Evolutionary conservation across 2,888 invertebrate species (phyloP), one percentile per base, ranked within the genome.

Genomic region (Scaptomyza flava): DNA sequence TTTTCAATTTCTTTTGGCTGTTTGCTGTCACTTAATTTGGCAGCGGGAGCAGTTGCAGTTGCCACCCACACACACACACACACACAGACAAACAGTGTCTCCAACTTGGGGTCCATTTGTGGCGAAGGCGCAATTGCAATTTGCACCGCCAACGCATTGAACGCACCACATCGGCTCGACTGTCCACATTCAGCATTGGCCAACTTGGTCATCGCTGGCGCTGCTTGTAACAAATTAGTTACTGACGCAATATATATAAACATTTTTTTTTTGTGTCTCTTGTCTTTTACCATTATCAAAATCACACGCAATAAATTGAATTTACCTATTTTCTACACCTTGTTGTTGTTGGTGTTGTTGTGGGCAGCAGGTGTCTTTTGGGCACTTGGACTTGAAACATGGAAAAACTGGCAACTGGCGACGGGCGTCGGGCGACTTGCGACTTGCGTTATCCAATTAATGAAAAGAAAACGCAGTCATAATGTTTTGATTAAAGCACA

Each of bases 271-370:
- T 9, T 48, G 1, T 33, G 62, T 73, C 60, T 72, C 58, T 79
- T 77, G 72, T 75, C 75, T 77, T 71, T 72, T 75, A 66, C 75
- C 81, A 71, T 81, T 85, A 83, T 84, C 83, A 75, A 84, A 84
- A 86, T 86, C 84, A 84, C 84, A 84, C 84, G 84, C 84, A 86
- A 84, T 84, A 86, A 84, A 84, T 83, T 81, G 64, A 74, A 82
- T 83, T 83, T 77, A 71, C 6, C 12, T 34, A 27, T 27, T 27
- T 27, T 27, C 27, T 27, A 27, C 27, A 27, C 27, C 23, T 47
- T 52, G 27, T 45, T 14, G 11, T 27, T 46, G 30, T 23, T 42
- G n/a, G n/a, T n/a, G n/a, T 46, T 45, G 38, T 38, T 54, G 53
- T 45, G 54, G 54, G 54, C 54, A 54, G 63, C 63, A 63, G 63